Percentiles rank a stretch among this genome's conserved stretches.
Conservation (phyloP, 2,797 vertebrate genomes). For the Lacerta bilineata region DNA sequence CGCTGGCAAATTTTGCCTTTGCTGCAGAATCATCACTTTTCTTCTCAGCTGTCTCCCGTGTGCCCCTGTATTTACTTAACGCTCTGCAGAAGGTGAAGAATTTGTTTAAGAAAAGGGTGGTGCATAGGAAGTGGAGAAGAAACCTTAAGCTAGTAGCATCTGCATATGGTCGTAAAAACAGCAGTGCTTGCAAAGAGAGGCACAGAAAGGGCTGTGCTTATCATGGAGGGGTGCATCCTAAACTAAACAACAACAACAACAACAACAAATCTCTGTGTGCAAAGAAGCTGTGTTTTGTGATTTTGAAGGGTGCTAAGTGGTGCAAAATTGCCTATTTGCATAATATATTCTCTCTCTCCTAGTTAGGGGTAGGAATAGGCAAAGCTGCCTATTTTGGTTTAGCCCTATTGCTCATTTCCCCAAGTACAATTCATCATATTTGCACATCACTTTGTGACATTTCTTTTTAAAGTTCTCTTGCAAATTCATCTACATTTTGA, state of each 20-base stretch:
- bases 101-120: background rate
- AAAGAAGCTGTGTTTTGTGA: background rate
- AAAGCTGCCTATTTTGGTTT: no score
- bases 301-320: background rate
- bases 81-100: slow-evolving; percentile 16
- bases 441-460: no score
- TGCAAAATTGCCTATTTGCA: background rate
- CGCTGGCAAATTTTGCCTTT: background rate
- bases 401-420: no score
- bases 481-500: no score
- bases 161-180: background rate
- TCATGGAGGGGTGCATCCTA: no score
- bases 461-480: no score
- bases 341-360: background rate
- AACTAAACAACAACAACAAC: background rate
- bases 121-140: no score
- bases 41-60: background rate
- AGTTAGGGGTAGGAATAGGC: background rate
- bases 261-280: background rate
- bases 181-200: background rate
- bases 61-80: slow-evolving; percentile 29
- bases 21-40: background rate
- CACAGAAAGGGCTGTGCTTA: background rate
- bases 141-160: background rate
- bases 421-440: no score